Base-by-base conservation (phyloP, 2,797 vertebrate genomes). In the Coregonus ussuriensis region DNA sequence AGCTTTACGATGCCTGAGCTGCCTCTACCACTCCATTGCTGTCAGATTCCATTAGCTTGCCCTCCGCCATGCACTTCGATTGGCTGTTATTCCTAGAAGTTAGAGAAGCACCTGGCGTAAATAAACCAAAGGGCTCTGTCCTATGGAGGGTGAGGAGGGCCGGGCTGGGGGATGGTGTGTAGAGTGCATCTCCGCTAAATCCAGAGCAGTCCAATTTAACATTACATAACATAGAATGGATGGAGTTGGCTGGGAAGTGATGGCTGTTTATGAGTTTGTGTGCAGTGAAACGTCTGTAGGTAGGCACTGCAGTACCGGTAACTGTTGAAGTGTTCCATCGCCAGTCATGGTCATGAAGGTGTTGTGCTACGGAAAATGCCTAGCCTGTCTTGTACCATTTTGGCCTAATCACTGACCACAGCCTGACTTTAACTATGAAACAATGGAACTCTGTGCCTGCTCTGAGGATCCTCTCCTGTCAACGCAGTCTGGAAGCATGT, bases 11-110 rank as follows among this genome's bases (percentile, higher is more conserved):
- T 47, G 86, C 89, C 88, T 83, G 84, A 82, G 88, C 80, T 78
- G 83, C 87, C 91, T 85, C 85, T 80, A 83, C 74, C 88, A 91
- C 91, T 92, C 87, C 83, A 84, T 89, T 90, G 76, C 87, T 93
- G 91, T 93, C 89, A 89, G 88, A 86, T 91, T 88, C 86, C 85
- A 93, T 93, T 93, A 93, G 89, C 88, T 83, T 69, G 84, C 86
- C 85, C 78, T 82, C 79, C 86, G 4, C 85, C 51, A 72, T 75
- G 82, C 77, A 80, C 81, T 90, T 90, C 85, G 80, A 90, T 91
- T 91, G 89, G 90, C 88, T 91, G 82, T 77, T 86, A 87, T 92
- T 89, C 88, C 90, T 88, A 83, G 85, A 88, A 88, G 88, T 85
- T 88, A 82, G 86, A 85, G 84, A 86, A 88, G 89, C 86, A 80